Conservation (phyloP, 2,888 invertebrate genomes). For the Aspidiotus destructor region DNA sequence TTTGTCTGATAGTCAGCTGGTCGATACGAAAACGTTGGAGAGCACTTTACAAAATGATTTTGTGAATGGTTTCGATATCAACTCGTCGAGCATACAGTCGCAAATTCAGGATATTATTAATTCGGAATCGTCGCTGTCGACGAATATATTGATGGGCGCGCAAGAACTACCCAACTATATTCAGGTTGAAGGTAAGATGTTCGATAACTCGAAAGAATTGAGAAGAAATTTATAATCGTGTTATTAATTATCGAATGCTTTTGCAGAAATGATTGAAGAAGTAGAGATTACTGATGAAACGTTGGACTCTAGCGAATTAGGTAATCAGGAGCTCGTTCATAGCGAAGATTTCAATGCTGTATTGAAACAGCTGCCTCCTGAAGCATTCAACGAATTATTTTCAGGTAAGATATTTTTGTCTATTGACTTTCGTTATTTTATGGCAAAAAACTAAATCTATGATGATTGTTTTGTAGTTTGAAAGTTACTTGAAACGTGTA, state of each 20-base stretch:
- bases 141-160: slow-evolving; percentile 23
- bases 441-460: not conserved
- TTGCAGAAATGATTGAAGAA: slow-evolving; percentile 30
- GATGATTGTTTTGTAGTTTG: too few relatives aligned
- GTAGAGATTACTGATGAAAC: slow-evolving; percentile 28
- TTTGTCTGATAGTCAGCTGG: slow-evolving; percentile 21
- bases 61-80: slow-evolving; percentile 27
- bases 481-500: not conserved
- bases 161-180: slow-evolving; percentile 27
- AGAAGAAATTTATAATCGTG: not conserved
- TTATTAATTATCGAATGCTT: not conserved
- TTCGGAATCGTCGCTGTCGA: slow-evolving; percentile 21
- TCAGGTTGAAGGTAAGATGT: slow-evolving; percentile 21
- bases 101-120: slow-evolving; percentile 30
- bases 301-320: slow-evolving; percentile 14
- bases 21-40: slow-evolving; percentile 24
- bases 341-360: slow-evolving; percentile 28
- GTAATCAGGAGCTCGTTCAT: slow-evolving; percentile 20
- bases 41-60: slow-evolving; percentile 20
- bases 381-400: slow-evolving; percentile 30
- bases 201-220: not conserved
- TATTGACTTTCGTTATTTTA: not conserved
- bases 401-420: slow-evolving; percentile 11
- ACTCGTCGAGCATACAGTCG: slow-evolving; percentile 25
- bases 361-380: slow-evolving; percentile 25